A percentile compares a stretch with the other conserved stretches of the same genome.
These are phyloP conservation scores for Cydia splendana DNA, from an alignment of 1,140 invertebrate species.

Conservation along the genomic window DNA sequence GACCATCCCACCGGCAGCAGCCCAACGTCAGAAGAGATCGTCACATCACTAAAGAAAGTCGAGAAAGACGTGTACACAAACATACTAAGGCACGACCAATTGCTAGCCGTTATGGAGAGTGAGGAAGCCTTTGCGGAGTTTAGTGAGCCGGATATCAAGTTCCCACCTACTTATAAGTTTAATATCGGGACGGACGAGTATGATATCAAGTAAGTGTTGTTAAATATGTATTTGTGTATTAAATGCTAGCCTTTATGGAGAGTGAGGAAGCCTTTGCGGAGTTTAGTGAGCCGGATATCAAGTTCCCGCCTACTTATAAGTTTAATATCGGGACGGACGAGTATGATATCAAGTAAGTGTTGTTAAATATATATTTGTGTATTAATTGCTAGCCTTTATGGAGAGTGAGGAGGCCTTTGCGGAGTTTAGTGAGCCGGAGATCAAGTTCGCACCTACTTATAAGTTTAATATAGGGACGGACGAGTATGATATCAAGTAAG, in stretches of 20 bases:
- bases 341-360: constrained; percentile 89
- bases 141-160: constrained; percentile 85
- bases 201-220: constrained; percentile 86
- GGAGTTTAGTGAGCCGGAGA: constrained; percentile 86
- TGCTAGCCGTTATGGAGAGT: constrained; percentile 83
- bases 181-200: constrained; percentile 86
- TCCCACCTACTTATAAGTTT: constrained; percentile 96
- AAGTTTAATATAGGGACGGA: constrained; percentile 88
- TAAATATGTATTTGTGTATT: neutral
- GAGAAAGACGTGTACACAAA: constrained; percentile 83
- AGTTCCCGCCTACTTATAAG: constrained; percentile 94
- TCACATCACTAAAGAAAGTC: constrained; percentile 81
- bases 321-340: constrained; percentile 86
- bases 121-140: constrained; percentile 91
- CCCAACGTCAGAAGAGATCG: constrained; percentile 84
- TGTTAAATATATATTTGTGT: neutral
- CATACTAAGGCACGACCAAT: constrained; percentile 87
- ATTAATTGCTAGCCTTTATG: constrained; percentile 82
- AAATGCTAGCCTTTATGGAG: constrained; percentile 83
- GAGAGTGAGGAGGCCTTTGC: constrained; percentile 88
- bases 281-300: constrained; percentile 85
- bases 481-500: constrained; percentile 90
- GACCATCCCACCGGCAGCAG: constrained; percentile 82
- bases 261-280: constrained; percentile 89
- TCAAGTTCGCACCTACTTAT: constrained; percentile 92